Base-by-base conservation (phyloP, 2,888 invertebrate species). In the Seira sanloemensis region DNA sequence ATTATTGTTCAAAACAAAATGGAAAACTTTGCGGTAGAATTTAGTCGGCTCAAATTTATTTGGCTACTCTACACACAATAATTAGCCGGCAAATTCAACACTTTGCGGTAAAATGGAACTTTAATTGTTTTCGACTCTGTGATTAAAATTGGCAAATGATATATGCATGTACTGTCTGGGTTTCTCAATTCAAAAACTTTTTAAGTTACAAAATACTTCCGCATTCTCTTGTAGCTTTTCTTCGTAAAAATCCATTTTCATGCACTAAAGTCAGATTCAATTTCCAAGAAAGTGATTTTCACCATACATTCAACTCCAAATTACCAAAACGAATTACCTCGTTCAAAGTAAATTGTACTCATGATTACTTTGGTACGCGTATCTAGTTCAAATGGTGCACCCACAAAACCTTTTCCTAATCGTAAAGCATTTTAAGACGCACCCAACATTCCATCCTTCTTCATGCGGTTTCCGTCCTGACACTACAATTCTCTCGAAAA, bases 401-500 rank as follows among this genome's bases (percentile, higher is more conserved):
- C 37, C 37, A 37, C 37, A 37, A 4, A n/a, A 37, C 12, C 37
- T 37, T 37, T 37, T 37, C 37, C 5, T 37, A 37, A 37, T 37
- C 37, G 12, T 37, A 37, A 37, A 37, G 37, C 37, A 7, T 37
- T 12, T 37, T 37, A 12, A 12, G 37, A 37, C 58, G 71, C 71
- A 78, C 78, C 69, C 69, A 54, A 69, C 23, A 78, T 78, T 78
- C 78, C 71, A 71, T 37, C 16, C 58, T 24, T 7, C 27, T 19
- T 62, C 26, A 54, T 9, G 16, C 65, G 24, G 54, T 69, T 12
- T 4, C 37, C 4, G 37, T 37, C 37, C 12, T 78, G 78, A 78
- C 71, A 78, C 50, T 46, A 24, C 65, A 78, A 66, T 72, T 72
- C 78, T 37, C 65, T 69, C 72, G 12, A 72, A 65, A 72, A 72